Conservation (phyloP, 2,113 vertebrate species). For the Mustelus asterias region DNA sequence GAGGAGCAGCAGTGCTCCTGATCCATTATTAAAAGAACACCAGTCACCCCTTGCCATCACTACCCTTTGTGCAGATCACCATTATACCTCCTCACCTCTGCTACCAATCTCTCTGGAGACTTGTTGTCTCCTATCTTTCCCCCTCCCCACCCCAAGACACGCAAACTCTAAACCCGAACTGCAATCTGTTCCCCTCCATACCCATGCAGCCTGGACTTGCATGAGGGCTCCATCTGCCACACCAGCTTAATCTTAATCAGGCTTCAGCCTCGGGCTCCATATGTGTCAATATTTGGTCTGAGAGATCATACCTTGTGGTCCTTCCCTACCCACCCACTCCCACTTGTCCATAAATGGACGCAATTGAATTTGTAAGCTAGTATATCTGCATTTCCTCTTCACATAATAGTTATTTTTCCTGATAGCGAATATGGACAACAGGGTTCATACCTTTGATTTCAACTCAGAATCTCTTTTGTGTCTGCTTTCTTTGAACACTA, state of each 20-base stretch:
- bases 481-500: conserved; percentile 58
- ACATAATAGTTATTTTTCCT: background rate
- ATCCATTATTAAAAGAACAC: background rate
- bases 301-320: background rate
- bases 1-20: background rate
- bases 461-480: conserved; percentile 54
- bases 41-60: background rate
- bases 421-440: background rate
- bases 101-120: no score
- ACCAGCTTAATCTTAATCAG: background rate
- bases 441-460: conserved; percentile 59
- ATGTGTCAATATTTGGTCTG: background rate
- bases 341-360: background rate
- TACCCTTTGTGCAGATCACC: background rate
- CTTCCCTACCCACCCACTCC: background rate
- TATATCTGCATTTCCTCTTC: background rate
- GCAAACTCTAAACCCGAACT: background rate
- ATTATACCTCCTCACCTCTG: background rate
- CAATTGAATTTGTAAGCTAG: background rate
- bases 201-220: background rate
- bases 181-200: background rate
- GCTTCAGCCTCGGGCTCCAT: background rate
- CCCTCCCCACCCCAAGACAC: background rate
- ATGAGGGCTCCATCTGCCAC: background rate
- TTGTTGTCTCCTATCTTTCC: background rate